Conservation (phyloP, 1,140 invertebrate species). For the Drosophila ironensis region DNA sequence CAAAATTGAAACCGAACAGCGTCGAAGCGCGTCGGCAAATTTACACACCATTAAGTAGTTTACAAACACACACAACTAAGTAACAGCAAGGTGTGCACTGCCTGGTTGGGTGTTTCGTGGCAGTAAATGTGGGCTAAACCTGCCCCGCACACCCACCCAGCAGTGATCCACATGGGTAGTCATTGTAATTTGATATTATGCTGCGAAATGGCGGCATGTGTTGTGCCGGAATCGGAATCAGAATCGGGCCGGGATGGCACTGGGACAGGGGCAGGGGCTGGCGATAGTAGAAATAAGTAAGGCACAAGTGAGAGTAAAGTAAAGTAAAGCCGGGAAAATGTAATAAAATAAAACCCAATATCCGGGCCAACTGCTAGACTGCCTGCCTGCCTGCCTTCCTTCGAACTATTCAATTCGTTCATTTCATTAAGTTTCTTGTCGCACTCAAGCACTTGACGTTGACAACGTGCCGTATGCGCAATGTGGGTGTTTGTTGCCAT, state of each 20-base stretch:
- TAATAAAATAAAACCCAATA: slow-evolving; percentile 76
- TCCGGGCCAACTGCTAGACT: slow-evolving; percentile 12
- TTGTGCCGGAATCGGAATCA: slow-evolving; percentile 33
- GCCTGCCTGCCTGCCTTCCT: background rate
- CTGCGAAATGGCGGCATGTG: slow-evolving; percentile 69
- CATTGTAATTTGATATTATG: slow-evolving; percentile 75
- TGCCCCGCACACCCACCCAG: slow-evolving; percentile 9
- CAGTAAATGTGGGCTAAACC: slow-evolving; percentile 48
- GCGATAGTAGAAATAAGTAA: slow-evolving; percentile 20
- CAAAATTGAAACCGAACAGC: slow-evolving; percentile 75
- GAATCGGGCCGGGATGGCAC: background rate
- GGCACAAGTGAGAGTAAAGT: background rate
- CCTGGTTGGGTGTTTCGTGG: slow-evolving; percentile 33
- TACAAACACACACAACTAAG: slow-evolving; percentile 49
- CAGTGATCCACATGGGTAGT: slow-evolving; percentile 42
- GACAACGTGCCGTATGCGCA: slow-evolving; percentile 66
- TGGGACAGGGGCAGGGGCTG: too few relatives aligned
- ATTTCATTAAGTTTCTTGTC: slow-evolving; percentile 76
- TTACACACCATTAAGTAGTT: slow-evolving; percentile 81
- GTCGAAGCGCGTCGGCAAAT: slow-evolving; percentile 69
- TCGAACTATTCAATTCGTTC: slow-evolving; percentile 73
- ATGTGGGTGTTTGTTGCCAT: slow-evolving; percentile 22
- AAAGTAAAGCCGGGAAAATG: slow-evolving; percentile 33
- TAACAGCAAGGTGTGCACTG: background rate
- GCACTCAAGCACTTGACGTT: slow-evolving; percentile 59